Evolutionary conservation across 2,113 vertebrate genomes (phyloP), one percentile per base, ranked within the genome.

Genomic region (Anoura caudifer): DNA sequence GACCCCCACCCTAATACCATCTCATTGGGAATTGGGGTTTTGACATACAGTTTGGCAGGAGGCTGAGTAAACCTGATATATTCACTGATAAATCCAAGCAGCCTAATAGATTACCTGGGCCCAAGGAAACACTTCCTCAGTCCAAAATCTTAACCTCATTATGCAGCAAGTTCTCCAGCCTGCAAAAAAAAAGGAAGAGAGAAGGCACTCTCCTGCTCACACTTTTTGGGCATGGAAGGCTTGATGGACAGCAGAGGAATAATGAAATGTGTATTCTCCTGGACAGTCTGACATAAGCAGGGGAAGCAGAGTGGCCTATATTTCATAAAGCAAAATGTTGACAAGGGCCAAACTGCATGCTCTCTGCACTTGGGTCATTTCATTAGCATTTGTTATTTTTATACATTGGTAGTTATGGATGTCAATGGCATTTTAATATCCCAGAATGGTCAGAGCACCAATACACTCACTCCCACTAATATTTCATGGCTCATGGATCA

Each of bases 331-430:
- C 2, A 0, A 92, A 97, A 96, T 2, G 0, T 87, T 91, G 94
- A 83, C 94, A 94, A 89, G 95, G 88, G 54, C 94, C 95, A 94
- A 95, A 95, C 75, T 90, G 41, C 92, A 92, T 69, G 82, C 54
- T 96, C 95, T 96, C 88, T 45, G 94, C 94, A 93, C 91, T 97
- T 3, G 0, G 88, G 93, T 76, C 93, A 94, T 96, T 97, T 97
- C 95, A 97, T 96, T 97, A 96, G 97, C 96, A 95, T 97, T 92
- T 96, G 93, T 97, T 98, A 97, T 97, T 98, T 98, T 98, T 96
- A 97, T 90, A 84, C 93, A 87, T 95, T 95, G 97, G 93, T 97
- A 97, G 93, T 97, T 97, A 96, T 73, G 90, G 84, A 96, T 95
- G 83, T 96, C 95, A 96, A 93, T 96, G 95, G 92, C 79, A 97